Evolutionary conservation across 1,140 invertebrate genomes (phyloP), one percentile per base, ranked within the genome.

Genomic region (Octopus sinensis): DNA sequence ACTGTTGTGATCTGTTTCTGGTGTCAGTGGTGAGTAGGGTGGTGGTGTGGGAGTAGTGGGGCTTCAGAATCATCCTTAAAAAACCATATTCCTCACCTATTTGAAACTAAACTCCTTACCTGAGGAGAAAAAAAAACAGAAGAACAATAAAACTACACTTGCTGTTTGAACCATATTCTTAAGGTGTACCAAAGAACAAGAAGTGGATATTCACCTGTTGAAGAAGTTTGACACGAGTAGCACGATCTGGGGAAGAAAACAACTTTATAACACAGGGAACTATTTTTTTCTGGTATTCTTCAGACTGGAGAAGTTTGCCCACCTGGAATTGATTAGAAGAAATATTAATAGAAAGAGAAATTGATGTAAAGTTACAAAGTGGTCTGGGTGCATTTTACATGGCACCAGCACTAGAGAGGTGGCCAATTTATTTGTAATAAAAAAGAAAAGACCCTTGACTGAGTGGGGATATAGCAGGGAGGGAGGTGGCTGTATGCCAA

Each of bases 241-340:
- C 96, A 86, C 98, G 92, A 91, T 99, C 98, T 85, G 96, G 96
- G 0, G 96, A 98, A 0, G 95, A 94, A 90, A 99, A 99, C 77
- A 99, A 92, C 91, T 99, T 99, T 0, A 99, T 95, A 53, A 99
- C 95, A 91, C 97, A 98, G 0, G 98, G 98, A 53, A 99, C 96
- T 88, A 99, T 98, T 88, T 96, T 95, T 85, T 94, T 95, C 90
- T 99, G 97, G 91, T 99, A 99, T 85, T 99, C 97, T 0, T 93
- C 92, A 88, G 97, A 95, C 76, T 95, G 94, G 80, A 99, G 89
- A 76, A 96, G 91, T 89, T 95, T 95, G 30, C 96, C 96, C 79
- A 99, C 91, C 95, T 98, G 92, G 30, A 88, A 86, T 77, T 75
- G 78, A 73, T 51, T 86, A 82, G 79, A 79, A 82, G 30, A 43